phyloP scores from a whole-genome alignment of 2,888 invertebrate genomes.

The Dendrolimus houi region DNA sequence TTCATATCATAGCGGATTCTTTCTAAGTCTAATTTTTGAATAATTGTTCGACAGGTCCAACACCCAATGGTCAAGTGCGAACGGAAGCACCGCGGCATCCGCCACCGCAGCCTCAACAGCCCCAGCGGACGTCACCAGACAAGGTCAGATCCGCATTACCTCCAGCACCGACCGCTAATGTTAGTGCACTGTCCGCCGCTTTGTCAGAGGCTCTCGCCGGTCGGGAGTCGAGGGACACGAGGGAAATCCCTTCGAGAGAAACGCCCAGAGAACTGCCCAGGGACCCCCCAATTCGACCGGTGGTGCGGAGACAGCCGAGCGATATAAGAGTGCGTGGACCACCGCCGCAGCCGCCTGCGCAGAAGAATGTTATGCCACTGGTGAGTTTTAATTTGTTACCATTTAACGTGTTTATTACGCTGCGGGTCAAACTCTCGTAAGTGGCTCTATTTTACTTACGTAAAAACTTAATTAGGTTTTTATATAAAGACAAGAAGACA shows the following conservation, averaged over 20 bases:
- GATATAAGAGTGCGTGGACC: constrained; percentile 79
- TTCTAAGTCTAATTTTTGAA: constrained; percentile 1
- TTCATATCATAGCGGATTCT: no score
- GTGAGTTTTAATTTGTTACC: constrained; percentile 44
- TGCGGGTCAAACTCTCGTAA: no score
- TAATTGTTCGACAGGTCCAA: constrained; percentile 33
- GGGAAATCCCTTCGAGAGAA: constrained; percentile 23
- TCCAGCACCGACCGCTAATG: constrained; percentile 30
- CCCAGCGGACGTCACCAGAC: constrained; percentile 49
- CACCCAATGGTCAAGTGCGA: constrained; percentile 57
- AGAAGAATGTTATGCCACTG: constrained; percentile 80
- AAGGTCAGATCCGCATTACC: constrained; percentile 34
- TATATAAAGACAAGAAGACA: no score
- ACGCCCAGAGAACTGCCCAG: constrained; percentile 51
- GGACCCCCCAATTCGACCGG: constrained; percentile 37
- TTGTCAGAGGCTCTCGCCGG: constrained; percentile 51
- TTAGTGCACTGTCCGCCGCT: constrained; percentile 53
- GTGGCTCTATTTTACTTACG: no score
- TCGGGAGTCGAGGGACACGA: constrained; percentile 49
- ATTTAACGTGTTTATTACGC: no score
- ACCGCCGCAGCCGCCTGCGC: constrained; percentile 88
- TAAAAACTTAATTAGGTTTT: no score
- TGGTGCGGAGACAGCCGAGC: constrained; percentile 54
- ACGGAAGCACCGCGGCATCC: constrained; percentile 52
- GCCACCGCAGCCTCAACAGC: constrained; percentile 38